Base-by-base conservation (phyloP, 2,113 vertebrate genomes). In the Scophthalmus maximus region DNA sequence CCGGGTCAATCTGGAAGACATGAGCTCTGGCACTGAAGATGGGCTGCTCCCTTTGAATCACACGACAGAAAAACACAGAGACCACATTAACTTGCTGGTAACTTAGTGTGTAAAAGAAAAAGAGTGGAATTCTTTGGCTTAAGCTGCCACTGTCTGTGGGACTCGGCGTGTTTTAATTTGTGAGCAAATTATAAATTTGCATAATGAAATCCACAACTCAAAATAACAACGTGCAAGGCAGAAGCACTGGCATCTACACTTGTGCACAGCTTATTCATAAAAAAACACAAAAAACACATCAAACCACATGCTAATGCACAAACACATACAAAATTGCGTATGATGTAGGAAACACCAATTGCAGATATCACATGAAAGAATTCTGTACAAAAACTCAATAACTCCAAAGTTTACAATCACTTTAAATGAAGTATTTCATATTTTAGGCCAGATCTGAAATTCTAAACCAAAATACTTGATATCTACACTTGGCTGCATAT, bases 1-100 rank as follows among this genome's bases (percentile, higher is more conserved):
- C 93, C 0, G 97, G 97, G 84, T 99, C 97, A 0, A 98, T 99
- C 89, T 99, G 97, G 94, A 99, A 99, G 9, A 99, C 97, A 1
- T 99, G 97, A 3, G 97, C 97, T 86, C 95, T 92, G 47, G 95
- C 94, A 85, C 96, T 98, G 93, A 97, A 98, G 83, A 99, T 96
- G 0, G 97, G 96, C 90, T 97, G 96, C 90, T 98, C 97, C 95
- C 97, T 98, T 79, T 23, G 84, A 46, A 70, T 5, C 17, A 56
- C 23, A 66, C 42, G 52, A 53, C 40, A 57, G 10, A 12, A 64
- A 3, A 47, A 36, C 15, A 8, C 32, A n/a, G n/a, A n/a, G n/a
- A n/a, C n/a, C 42, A 46, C 18, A 25, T 3, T 9, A 0, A 23
- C 7, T 50, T 22, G 0, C 26, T 12, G 67, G 4, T 29, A 12